Base-by-base conservation (phyloP, 2,888 invertebrate species). In the Rotaria magnacalcarata region DNA sequence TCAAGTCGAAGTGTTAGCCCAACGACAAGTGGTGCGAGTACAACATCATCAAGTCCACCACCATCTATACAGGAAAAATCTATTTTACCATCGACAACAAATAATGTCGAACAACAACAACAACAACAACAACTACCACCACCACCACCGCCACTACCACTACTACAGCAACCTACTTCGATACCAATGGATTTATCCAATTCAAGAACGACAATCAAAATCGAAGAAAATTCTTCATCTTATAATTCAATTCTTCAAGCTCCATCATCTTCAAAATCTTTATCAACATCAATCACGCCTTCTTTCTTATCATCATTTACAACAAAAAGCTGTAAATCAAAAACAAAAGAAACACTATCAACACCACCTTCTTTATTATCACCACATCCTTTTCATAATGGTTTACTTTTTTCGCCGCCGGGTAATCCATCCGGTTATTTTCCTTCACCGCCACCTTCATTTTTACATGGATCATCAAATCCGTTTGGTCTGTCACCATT, bases 1-100 rank as follows among this genome's bases (percentile, higher is more conserved):
- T 67, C 67, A 34, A 67, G 67, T 67, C 67, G 67, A 67, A 67
- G 67, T 34, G 67, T 67, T 19, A 67, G 67, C 34, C 67, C 67
- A 67, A 67, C 67, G 34, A 67, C 67, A 19, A 67, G 67, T 34
- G 67, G 67, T 67, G 67, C 34, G 14, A 67, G 67, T 41, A 67
- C 67, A 34, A 67, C 67, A 67, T 67, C 67, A 41, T 67, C 67
- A 19, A 67, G 67, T 67, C 67, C 67, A 67, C 67, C 67, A 7
- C 67, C 67, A 19, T 67, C 19, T 19, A 27, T 67, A 19, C 67
- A 67, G 34, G 67, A 67, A 14, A 67, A 67, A 67, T 19, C 67
- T 34, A 67, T 67, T 0, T 41, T 67, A 34, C 34, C 67, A 27
- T 5, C 34, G n/a, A 19, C 56, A 24, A 56, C 16, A 16, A 27